Conservation (phyloP, 35 echinoderm and acorn worm species). For the Chiridota heheva region DNA sequence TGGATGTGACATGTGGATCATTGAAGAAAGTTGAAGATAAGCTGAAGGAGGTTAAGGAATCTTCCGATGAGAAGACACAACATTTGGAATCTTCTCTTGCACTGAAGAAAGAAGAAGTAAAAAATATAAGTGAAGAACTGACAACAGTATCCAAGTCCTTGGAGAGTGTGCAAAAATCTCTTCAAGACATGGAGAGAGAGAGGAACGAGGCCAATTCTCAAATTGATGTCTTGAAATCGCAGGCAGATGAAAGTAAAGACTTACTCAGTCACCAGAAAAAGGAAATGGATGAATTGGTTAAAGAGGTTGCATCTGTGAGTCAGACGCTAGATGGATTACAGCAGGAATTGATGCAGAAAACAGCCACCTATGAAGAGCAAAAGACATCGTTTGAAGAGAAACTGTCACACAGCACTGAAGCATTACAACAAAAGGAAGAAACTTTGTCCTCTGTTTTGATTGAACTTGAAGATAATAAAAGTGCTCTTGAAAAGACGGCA, state of each 20-base stretch:
- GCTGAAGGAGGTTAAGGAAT: constrained; percentile 27
- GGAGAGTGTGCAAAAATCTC: constrained; percentile 19
- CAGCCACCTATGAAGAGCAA: constrained; percentile 23
- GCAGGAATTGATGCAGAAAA: constrained; percentile 30
- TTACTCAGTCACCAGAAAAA: constrained; percentile 4
- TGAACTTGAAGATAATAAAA: constrained; percentile 3
- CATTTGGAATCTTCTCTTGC: constrained; percentile 15
- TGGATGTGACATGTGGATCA: constrained; percentile 9
- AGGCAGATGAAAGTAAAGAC: neutral
- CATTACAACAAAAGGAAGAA: constrained; percentile 12
- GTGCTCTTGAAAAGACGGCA: neutral
- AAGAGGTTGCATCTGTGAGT: neutral
- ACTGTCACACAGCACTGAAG: constrained; percentile 18
- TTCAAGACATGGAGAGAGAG: neutral
- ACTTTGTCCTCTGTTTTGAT: neutral
- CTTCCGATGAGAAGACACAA: constrained; percentile 23
- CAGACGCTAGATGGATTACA: neutral
- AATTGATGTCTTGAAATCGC: constrained; percentile 5
- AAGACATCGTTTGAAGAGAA: constrained; percentile 28
- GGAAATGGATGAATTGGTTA: constrained; percentile 1
- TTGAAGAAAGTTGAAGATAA: constrained; percentile 23
- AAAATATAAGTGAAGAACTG: neutral
- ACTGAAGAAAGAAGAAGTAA: constrained; percentile 49
- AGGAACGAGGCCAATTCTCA: neutral
- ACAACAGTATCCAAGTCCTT: constrained; percentile 11